Base-by-base conservation (phyloP, 1,140 invertebrate species). In the Acromyrmex echinatior region DNA sequence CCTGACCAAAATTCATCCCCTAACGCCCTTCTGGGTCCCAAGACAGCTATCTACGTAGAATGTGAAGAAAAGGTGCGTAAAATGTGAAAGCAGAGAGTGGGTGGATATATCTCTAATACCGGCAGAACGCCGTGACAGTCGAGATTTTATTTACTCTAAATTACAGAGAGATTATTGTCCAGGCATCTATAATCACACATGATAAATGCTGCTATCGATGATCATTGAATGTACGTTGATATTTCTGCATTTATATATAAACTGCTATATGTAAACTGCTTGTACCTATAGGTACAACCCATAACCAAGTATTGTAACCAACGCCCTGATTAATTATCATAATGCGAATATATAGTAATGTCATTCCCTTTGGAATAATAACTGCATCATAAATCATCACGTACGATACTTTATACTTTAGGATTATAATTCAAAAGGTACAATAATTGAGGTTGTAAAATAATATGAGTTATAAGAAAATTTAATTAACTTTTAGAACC, bases 1-100 rank as follows among this genome's bases (percentile, higher is more conserved):
- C 82, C 87, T 87, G 90, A 85, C 90, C 90, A 87, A 92, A 92
- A 92, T 92, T 92, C 91, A 78, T 87, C 88, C 87, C 85, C 63
- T 68, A 53, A 86, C 86, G 65, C 82, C 79, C 89, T 87, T 56
- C 76, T 65, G 39, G 56, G 58, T 90, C 87, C 87, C 90, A 62
- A 86, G 84, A 85, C 71, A 81, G 79, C 89, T 87, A 86, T 91
- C 76, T 86, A 35, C 53, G 84, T 66, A 77, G 77, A 66, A 77
- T 45, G 56, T 21, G 70, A 84, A 76, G 80, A 51, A 84, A 84
- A 84, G 68, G 25, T 84, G 73, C 56, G 70, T 82, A 82, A 74
- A 73, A 25, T 60, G 70, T 58, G 76, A 80, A 81, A 87, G 12
- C 65, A 35, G 80, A 87, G 77, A 51, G 39, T n/a, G 58, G 1